Conservation (phyloP, 2,113 vertebrate species). For the Spermophilus dauricus region DNA sequence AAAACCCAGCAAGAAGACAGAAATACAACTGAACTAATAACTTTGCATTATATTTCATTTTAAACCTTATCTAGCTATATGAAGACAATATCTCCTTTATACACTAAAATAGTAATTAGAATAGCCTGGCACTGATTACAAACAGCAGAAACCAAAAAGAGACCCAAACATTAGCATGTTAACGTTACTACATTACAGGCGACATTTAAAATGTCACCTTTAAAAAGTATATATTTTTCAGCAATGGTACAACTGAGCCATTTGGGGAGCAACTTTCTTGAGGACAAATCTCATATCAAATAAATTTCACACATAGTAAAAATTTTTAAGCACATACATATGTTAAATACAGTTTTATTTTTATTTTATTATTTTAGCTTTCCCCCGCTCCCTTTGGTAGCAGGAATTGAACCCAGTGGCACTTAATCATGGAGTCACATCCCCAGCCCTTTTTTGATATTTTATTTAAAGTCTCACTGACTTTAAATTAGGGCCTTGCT, state of each 20-base stretch:
- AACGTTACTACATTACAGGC: not conserved
- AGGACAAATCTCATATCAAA: not conserved
- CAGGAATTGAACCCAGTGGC: no score
- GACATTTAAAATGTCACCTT: not conserved
- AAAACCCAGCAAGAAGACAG: not conserved
- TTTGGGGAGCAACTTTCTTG: not conserved
- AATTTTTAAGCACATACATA: not conserved
- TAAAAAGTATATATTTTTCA: not conserved
- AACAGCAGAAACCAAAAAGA: not conserved
- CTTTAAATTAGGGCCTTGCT: no score
- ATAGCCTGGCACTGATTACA: not conserved
- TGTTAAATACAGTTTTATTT: no score
- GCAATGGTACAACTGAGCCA: not conserved
- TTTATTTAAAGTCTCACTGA: no score
- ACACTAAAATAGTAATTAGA: not conserved
- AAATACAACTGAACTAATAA: not conserved
- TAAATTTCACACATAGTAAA: slow-evolving; percentile 5
- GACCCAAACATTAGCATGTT: not conserved
- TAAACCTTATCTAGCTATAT: not conserved
- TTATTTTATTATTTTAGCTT: no score
- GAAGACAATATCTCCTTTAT: not conserved
- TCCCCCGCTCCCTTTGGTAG: no score
- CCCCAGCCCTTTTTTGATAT: no score
- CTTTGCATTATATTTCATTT: not conserved
- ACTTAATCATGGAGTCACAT: no score